phyloP scores from a whole-genome alignment of 1,140 invertebrate genomes.

The Aporrectodea caliginosa region DNA sequence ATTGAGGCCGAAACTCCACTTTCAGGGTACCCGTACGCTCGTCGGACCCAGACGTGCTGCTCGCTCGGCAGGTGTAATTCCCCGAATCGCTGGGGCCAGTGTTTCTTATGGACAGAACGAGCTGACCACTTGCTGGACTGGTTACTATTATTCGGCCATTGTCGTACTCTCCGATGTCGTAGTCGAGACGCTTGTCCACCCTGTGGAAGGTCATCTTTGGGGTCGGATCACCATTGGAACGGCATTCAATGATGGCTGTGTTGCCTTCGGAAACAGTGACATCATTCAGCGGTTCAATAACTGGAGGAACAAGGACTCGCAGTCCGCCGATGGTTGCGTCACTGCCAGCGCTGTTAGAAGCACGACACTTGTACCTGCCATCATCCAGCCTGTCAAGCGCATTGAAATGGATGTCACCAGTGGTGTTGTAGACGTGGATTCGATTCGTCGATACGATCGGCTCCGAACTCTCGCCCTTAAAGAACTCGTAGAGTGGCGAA shows the following conservation, averaged over 20 bases:
- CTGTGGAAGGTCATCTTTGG: conserved; percentile 26
- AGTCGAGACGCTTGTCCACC: no score
- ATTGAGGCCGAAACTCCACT: conserved; percentile 33
- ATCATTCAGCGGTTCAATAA: background rate
- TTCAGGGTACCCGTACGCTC: conserved; percentile 11
- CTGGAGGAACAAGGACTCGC: conserved; percentile 22
- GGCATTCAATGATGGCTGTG: conserved; percentile 4
- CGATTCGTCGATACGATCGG: no score
- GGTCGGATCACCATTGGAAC: conserved; percentile 18
- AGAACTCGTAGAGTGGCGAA: no score
- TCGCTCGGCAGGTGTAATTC: conserved; percentile 78
- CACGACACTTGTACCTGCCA: no score
- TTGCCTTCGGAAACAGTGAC: conserved; percentile 1
- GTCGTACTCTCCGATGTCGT: no score
- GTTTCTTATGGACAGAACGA: conserved; percentile 20
- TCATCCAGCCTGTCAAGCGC: no score
- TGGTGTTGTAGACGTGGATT: no score
- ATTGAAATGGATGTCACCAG: no score
- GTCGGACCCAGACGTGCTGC: conserved; percentile 67
- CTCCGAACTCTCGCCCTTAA: no score
- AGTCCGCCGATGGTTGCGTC: no score
- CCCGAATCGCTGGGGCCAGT: conserved; percentile 75
- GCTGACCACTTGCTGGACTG: background rate
- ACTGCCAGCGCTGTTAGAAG: no score
- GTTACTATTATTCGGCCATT: conserved; percentile 22